Evolutionary conservation across 2,113 vertebrate genomes (phyloP).

Genomic region (Dolichallabes microphthalmus): DNA sequence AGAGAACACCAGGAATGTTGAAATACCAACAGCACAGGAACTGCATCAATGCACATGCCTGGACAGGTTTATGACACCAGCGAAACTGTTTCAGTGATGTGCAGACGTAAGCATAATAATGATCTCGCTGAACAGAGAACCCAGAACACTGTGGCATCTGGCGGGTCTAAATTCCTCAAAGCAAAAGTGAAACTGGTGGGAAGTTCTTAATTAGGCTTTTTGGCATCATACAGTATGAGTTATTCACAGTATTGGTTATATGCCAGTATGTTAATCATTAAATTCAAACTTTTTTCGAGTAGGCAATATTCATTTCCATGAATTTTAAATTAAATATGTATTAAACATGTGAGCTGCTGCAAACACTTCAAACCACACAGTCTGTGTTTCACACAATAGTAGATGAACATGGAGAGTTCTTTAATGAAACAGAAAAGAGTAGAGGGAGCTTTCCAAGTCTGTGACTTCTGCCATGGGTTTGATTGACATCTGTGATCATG

Average conservation of each 20-base stretch:
- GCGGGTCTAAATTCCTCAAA: not conserved
- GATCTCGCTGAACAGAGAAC: not conserved
- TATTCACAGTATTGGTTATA: not conserved
- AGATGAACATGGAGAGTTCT: conserved; percentile 39
- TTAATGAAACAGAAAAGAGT: conserved; percentile 31
- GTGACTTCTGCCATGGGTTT: conserved; percentile 32
- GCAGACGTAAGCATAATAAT: too few species aligned
- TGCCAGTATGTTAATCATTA: not conserved
- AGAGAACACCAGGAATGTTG: conserved; percentile 49
- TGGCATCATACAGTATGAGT: not conserved
- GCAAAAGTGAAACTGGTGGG: not conserved
- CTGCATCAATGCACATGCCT: conserved; percentile 33
- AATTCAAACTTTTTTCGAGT: not conserved
- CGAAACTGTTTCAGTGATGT: conserved; percentile 11
- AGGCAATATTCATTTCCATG: not conserved
- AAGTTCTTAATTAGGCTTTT: not conserved
- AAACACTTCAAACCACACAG: conserved; percentile 16
- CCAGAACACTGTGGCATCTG: not conserved
- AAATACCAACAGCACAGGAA: conserved; percentile 27
- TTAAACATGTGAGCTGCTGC: not conserved
- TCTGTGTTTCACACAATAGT: conserved; percentile 37
- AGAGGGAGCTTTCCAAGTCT: conserved; percentile 26
- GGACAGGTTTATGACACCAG: conserved; percentile 33
- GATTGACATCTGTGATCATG: conserved; percentile 48
- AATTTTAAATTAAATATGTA: not conserved